phyloP scores from a whole-genome alignment of 2,888 invertebrate species.

The Ectropis crepuscularia region DNA sequence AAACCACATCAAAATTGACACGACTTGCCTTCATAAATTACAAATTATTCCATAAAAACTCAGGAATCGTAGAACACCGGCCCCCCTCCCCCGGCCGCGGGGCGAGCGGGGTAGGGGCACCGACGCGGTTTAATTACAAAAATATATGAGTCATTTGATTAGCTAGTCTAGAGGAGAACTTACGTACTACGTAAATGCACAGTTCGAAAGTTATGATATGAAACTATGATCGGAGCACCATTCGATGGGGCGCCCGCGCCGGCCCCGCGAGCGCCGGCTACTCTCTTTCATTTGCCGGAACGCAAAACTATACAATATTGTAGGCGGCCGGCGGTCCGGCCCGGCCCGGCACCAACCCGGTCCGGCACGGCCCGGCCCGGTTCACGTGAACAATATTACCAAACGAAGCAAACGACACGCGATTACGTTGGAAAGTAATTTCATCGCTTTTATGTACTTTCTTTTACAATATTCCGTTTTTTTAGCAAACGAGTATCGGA shows the following conservation, averaged over 20 bases:
- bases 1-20: constrained; percentile 14
- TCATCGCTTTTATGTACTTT: too few relatives aligned
- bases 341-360: too few relatives aligned
- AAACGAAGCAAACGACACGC: too few relatives aligned
- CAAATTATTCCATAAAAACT: constrained; percentile 30
- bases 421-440: too few relatives aligned
- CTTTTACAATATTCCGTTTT: too few relatives aligned
- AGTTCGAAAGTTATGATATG: constrained; percentile 78
- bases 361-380: not conserved
- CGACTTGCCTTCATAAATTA: constrained; percentile 18
- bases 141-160: constrained; percentile 72
- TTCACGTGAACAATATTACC: not conserved
- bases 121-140: constrained; percentile 59
- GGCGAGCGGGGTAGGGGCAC: constrained; percentile 7
- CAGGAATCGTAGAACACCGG: not conserved
- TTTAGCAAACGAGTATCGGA: too few relatives aligned
- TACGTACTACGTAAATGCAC: constrained; percentile 66
- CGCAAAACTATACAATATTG: not conserved
- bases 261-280: constrained; percentile 18
- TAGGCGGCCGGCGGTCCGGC: not conserved
- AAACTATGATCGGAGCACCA: constrained; percentile 81
- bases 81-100: constrained; percentile 15
- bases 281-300: not conserved
- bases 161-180: constrained; percentile 68
- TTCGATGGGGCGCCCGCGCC: constrained; percentile 49